Conservation (phyloP, 2,797 vertebrate species). For the Glyptemys insculpta region DNA sequence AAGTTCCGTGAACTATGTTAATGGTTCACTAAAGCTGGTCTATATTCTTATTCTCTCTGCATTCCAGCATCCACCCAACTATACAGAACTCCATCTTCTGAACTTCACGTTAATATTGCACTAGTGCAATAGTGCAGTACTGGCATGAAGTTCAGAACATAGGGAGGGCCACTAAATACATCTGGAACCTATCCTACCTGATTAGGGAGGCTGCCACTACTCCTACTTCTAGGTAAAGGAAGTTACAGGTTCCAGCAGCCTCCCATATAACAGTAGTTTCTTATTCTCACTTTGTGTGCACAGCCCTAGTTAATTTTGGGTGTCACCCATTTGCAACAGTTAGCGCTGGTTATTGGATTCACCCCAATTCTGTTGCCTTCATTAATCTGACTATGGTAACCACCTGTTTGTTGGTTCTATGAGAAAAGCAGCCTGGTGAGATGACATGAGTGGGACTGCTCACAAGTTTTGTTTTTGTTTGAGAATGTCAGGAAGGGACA, state of each 20-base stretch:
- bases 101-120: background rate
- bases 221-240: background rate
- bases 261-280: background rate
- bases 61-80: background rate
- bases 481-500: background rate
- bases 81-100: background rate
- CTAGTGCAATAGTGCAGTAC: rapidly evolving
- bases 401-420: background rate
- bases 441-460: background rate
- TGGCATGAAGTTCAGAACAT: background rate
- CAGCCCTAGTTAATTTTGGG: background rate
- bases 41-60: background rate
- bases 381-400: background rate
- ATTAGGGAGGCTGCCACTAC: background rate
- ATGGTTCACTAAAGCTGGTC: background rate
- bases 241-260: background rate
- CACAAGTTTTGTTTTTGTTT: background rate
- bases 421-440: background rate
- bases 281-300: background rate
- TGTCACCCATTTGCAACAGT: background rate
- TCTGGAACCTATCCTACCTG: background rate
- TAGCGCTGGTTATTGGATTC: background rate
- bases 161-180: rapidly evolving
- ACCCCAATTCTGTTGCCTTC: background rate
- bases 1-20: background rate